A percentile compares a stretch with the other conserved stretches of the same genome.
Conservation (phyloP, 2,888 invertebrate genomes). For the Ferdinandea cuprea region DNA sequence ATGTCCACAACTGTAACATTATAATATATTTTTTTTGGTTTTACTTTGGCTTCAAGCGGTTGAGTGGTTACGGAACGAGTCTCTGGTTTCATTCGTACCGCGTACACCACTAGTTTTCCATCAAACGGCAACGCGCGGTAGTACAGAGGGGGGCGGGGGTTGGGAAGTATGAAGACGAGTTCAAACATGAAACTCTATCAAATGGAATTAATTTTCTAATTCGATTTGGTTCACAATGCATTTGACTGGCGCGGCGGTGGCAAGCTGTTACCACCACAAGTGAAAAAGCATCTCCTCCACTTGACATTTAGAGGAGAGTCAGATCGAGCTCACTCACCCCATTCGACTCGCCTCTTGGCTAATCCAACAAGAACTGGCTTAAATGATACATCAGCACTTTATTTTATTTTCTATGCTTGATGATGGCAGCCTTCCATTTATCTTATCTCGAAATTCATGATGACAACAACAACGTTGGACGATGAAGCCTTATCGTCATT, state of each 20-base stretch:
- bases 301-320: slow-evolving; percentile 48
- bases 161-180: background rate
- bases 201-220: slow-evolving; percentile 62
- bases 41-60: slow-evolving; percentile 57
- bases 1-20: slow-evolving; percentile 36
- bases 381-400: slow-evolving; percentile 45
- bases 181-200: slow-evolving; percentile 65
- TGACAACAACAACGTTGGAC: background rate
- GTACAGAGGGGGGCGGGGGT: background rate
- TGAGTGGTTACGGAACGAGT: slow-evolving; percentile 44
- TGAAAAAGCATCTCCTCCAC: slow-evolving; percentile 5
- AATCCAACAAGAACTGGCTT: background rate
- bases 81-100: slow-evolving; percentile 37
- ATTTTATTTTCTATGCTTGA: no score
- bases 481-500: background rate
- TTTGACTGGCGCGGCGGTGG: background rate
- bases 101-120: no score
- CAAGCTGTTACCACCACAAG: background rate
- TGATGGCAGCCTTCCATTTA: slow-evolving; percentile 21
- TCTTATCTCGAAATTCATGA: slow-evolving; percentile 23
- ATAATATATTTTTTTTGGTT: slow-evolving; percentile 10
- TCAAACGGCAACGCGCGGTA: background rate
- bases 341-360: background rate
- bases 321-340: slow-evolving; percentile 20
- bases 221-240: slow-evolving; percentile 60